Evolutionary conservation across 2,113 vertebrate genomes (phyloP), one percentile per base, ranked within the genome.

Genomic region (Melanotaenia duboulayi): DNA sequence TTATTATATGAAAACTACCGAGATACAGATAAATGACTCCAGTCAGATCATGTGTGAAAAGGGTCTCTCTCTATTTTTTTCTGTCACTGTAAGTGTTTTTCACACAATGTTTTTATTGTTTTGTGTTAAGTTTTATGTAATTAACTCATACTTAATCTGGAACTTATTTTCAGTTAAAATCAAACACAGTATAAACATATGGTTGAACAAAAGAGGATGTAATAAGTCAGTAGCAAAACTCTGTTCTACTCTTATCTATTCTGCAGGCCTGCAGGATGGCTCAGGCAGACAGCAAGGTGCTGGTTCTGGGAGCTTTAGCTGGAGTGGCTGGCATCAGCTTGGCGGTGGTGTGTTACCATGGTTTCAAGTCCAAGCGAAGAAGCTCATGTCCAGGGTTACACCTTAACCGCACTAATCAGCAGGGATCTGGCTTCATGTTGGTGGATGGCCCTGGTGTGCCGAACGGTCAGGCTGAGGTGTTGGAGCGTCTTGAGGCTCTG

Each of bases 241-340:
- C 28, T 14, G n/a, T n/a, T n/a, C n/a, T n/a, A n/a, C n/a, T n/a
- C n/a, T n/a, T n/a, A n/a, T 12, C 13, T 37, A 51, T 19, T 40
- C 10, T 71, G 7, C 67, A 81, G 89, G 51, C 14, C 11, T 71
- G 74, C 77, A 94, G 88, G 70, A 99, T 99, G 97, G 89, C 93
- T 73, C 93, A 90, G 44, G 84, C 94, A 0, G 94, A 96, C 89
- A 94, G 89, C 81, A 97, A 90, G 93, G 90, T 92, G 71, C 81
- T 98, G 61, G 76, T 96, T 44, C 76, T 99, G 85, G 95, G 96
- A 63, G 80, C 95, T 22, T 60, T 99, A 92, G 95, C 95, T 24
- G 97, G 97, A 59, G 94, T 95, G 60, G 95, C 97, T 5, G 97
- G 97, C 32, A 72, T 99, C 74, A 93, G 95, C 83, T 69, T 97